Conservation (phyloP, 1,140 invertebrate species). For the Drosophila saltans region DNA sequence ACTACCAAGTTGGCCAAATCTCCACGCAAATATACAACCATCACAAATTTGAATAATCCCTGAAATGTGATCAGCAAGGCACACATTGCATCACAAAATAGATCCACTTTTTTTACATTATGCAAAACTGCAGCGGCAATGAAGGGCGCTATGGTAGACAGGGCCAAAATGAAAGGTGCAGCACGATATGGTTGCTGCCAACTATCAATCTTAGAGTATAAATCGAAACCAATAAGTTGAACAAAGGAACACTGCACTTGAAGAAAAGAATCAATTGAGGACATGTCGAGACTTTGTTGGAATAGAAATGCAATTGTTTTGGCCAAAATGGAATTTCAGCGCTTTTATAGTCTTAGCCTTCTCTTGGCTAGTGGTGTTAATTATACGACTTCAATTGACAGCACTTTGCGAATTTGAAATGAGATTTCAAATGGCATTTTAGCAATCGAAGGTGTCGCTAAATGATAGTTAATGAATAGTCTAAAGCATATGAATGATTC, state of each 20-base stretch:
- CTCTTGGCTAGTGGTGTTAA: not conserved
- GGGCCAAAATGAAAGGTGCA: slow-evolving; percentile 13
- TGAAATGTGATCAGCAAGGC: slow-evolving; percentile 39
- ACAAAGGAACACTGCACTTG: slow-evolving; percentile 35
- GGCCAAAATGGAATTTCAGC: not conserved
- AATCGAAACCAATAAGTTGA: slow-evolving; percentile 36
- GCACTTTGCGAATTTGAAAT: slow-evolving; percentile 7
- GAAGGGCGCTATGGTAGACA: slow-evolving; percentile 39
- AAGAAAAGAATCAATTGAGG: slow-evolving; percentile 29
- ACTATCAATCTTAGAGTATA: slow-evolving; percentile 27
- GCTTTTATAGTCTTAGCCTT: not conserved
- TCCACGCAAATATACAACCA: slow-evolving; percentile 35
- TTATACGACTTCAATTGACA: not conserved
- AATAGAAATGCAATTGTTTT: slow-evolving; percentile 9
- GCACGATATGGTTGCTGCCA: slow-evolving; percentile 46
- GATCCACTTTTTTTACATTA: slow-evolving; percentile 39
- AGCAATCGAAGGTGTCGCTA: not conserved
- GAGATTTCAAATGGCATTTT: slow-evolving; percentile 4
- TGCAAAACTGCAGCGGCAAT: slow-evolving; percentile 35
- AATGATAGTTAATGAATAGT: too few relatives aligned
- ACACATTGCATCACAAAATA: slow-evolving; percentile 43
- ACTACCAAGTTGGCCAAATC: slow-evolving; percentile 35
- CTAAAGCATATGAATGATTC: too few relatives aligned
- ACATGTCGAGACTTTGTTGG: not conserved
- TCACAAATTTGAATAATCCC: slow-evolving; percentile 46